Percentiles rank a stretch among this genome's conserved stretches.
Conservation (phyloP, 2,888 invertebrate genomes). For the Catocala nupta region DNA sequence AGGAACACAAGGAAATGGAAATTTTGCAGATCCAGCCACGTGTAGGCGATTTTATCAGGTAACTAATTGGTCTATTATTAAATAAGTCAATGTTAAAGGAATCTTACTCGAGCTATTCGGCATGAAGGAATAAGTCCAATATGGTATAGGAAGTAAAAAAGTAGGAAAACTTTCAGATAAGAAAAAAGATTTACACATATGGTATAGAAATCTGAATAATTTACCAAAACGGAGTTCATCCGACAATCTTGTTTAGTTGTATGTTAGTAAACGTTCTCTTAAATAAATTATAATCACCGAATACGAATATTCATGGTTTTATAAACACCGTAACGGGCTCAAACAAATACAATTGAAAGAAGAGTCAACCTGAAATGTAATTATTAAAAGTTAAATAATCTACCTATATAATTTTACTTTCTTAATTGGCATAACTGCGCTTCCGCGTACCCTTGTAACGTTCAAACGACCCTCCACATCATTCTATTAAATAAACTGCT, state of each 20-base stretch:
- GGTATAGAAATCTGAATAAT: no score
- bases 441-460: slow-evolving; percentile 23
- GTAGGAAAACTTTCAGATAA: no score
- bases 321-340: no score
- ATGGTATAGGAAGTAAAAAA: no score
- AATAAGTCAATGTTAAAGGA: slow-evolving; percentile 12
- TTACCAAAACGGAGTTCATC: no score
- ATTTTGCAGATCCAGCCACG: slow-evolving; percentile 95
- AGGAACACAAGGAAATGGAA: slow-evolving; percentile 92
- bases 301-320: no score
- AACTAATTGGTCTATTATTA: slow-evolving; percentile 36
- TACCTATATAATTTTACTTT: neutral
- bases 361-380: slow-evolving; percentile 1
- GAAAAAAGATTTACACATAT: no score
- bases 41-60: slow-evolving; percentile 97
- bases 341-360: neutral
- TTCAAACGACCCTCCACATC: slow-evolving; percentile 29
- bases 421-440: slow-evolving; percentile 23
- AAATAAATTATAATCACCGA: no score
- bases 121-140: no score
- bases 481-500: slow-evolving; percentile 30
- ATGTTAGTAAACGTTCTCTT: no score
- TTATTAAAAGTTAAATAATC: slow-evolving; percentile 19
- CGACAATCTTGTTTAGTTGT: no score
- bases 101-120: no score